phyloP scores from a whole-genome alignment of 2,113 vertebrate genomes.

The Callaeas wilsoni region DNA sequence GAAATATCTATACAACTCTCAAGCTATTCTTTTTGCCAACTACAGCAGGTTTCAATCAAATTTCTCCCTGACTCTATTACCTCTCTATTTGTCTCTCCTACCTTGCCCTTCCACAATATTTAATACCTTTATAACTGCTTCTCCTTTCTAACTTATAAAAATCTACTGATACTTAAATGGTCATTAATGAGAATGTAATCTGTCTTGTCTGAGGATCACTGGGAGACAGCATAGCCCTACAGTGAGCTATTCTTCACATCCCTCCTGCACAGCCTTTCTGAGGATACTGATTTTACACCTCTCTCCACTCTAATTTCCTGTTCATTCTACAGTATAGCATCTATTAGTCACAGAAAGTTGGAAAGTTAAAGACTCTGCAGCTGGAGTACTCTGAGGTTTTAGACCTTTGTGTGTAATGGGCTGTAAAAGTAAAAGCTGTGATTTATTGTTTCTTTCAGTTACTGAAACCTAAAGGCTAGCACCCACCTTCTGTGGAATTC shows the following conservation, averaged over 20 bases:
- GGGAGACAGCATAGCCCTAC: not conserved
- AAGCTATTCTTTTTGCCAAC: not conserved
- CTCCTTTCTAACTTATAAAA: not conserved
- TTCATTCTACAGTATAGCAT: not conserved
- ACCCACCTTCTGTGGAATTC: not conserved
- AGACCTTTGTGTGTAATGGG: constrained; percentile 10
- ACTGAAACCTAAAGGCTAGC: not conserved
- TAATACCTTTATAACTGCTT: not conserved
- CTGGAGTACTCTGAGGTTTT: not conserved
- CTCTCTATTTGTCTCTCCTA: not conserved
- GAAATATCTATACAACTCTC: not conserved
- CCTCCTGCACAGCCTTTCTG: not conserved
- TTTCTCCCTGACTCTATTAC: not conserved
- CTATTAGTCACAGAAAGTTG: constrained; percentile 18
- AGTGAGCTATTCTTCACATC: not conserved
- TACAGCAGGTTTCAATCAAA: not conserved
- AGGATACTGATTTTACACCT: not conserved
- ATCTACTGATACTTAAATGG: not conserved
- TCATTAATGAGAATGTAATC: not conserved
- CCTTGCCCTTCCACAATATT: not conserved
- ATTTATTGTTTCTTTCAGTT: constrained; percentile 35
- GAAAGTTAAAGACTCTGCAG: not conserved
- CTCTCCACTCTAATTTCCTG: constrained; percentile 19
- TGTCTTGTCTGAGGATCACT: not conserved
- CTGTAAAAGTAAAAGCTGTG: constrained; percentile 32